phyloP scores from a whole-genome alignment of 2,797 vertebrate genomes.

The Sardinella longiceps region DNA sequence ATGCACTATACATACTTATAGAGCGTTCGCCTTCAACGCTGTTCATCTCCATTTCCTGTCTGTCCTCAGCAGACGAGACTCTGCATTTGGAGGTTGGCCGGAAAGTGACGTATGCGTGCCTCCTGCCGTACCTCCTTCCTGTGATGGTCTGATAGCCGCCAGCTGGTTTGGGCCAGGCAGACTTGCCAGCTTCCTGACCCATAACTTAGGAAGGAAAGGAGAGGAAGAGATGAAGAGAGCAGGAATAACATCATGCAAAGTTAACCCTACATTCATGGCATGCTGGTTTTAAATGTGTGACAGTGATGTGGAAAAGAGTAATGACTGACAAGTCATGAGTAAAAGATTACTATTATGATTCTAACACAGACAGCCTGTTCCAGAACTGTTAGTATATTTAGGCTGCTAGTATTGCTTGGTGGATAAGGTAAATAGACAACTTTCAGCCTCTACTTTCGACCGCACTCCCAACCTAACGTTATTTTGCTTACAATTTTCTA shows the following conservation, averaged over 20 bases:
- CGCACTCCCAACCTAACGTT: too few relatives aligned
- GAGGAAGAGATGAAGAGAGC: not conserved
- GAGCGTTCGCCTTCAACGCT: constrained; percentile 61
- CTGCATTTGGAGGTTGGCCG: constrained; percentile 68
- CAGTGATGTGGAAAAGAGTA: not conserved
- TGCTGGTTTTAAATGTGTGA: not conserved
- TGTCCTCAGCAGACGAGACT: constrained; percentile 55
- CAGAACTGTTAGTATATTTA: too few relatives aligned
- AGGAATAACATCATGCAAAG: not conserved
- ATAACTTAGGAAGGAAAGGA: constrained; percentile 63
- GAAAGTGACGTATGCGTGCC: constrained; percentile 70
- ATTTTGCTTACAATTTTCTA: too few relatives aligned
- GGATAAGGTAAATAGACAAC: not conserved
- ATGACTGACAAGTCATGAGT: not conserved
- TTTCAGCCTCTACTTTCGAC: too few relatives aligned
- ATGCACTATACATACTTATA: constrained; percentile 63
- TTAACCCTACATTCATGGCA: not conserved
- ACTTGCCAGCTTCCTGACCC: constrained; percentile 77
- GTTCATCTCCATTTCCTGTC: constrained; percentile 64
- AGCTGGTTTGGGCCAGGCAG: constrained; percentile 69
- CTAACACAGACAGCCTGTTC: not conserved
- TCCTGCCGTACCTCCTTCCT: constrained; percentile 74
- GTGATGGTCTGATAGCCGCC: constrained; percentile 71
- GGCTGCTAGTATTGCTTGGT: too few relatives aligned
- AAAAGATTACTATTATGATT: not conserved